Conservation (phyloP, 2,888 invertebrate genomes). For the Drosophila kuntzei region DNA sequence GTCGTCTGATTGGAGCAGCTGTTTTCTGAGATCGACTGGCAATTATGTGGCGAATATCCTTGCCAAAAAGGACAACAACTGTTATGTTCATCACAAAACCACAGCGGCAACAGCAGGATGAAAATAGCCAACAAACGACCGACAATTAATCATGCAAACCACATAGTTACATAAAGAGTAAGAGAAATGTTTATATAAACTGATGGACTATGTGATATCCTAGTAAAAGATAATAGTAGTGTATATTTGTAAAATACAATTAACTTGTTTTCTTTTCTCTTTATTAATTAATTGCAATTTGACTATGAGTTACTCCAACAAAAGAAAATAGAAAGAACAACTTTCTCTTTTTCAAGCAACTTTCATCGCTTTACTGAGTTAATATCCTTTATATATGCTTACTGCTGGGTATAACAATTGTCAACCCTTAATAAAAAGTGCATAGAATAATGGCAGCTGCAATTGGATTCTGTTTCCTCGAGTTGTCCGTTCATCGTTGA, state of each 20-base stretch:
- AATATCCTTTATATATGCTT: not conserved
- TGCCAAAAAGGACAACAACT: conserved; percentile 27
- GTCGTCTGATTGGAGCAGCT: conserved; percentile 57
- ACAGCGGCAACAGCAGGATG: conserved; percentile 49
- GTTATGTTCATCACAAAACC: conserved; percentile 44
- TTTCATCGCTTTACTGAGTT: not conserved
- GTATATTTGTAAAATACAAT: no score
- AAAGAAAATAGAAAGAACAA: no score
- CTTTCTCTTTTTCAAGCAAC: not conserved
- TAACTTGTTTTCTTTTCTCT: no score
- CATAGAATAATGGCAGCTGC: conserved; percentile 34
- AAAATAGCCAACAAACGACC: conserved; percentile 12
- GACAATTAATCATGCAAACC: conserved; percentile 65
- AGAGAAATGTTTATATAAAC: not conserved
- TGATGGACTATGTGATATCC: not conserved
- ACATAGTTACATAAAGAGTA: not conserved
- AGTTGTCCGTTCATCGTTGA: not conserved
- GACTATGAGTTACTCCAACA: no score
- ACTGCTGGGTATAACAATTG: conserved; percentile 13
- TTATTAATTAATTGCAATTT: no score
- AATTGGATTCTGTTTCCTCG: not conserved
- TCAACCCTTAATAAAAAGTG: conserved; percentile 26
- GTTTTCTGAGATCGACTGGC: conserved; percentile 38
- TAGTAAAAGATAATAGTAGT: not conserved
- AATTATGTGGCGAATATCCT: conserved; percentile 61